Evolutionary conservation across 2,888 invertebrate genomes (phyloP).

Genomic region (Zaprionus bogoriensis): DNA sequence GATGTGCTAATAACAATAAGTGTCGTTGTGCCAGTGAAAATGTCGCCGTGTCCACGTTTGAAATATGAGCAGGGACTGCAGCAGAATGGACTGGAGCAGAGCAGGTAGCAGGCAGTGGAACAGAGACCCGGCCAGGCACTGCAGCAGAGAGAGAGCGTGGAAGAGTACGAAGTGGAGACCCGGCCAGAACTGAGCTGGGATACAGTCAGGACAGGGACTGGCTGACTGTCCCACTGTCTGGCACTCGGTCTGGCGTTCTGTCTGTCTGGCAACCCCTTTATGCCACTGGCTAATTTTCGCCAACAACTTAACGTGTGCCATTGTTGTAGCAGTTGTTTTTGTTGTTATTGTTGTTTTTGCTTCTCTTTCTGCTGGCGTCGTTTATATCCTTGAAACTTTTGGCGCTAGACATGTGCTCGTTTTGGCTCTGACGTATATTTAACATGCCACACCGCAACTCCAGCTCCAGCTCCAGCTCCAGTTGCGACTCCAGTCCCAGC

Average conservation of each 20-base stretch:
- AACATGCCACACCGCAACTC: conserved; percentile 78
- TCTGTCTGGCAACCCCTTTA: conserved; percentile 41
- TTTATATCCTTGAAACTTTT: conserved; percentile 74
- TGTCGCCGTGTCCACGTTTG: conserved; percentile 49
- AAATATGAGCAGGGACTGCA: conserved; percentile 53
- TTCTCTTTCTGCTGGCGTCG: conserved; percentile 51
- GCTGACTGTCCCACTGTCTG: conserved; percentile 14
- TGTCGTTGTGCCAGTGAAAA: conserved; percentile 48
- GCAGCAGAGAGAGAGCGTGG: too few relatives aligned
- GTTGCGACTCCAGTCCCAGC: background rate
- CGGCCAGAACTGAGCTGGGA: conserved; percentile 16
- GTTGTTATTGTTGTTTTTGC: conserved; percentile 11
- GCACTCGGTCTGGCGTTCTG: too few relatives aligned
- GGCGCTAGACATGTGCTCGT: conserved; percentile 70
- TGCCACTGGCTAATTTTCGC: conserved; percentile 57
- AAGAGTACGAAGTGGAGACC: too few relatives aligned
- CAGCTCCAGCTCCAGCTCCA: conserved; percentile 22
- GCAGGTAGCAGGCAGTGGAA: too few relatives aligned
- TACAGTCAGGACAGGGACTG: conserved; percentile 34
- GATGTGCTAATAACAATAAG: conserved; percentile 75
- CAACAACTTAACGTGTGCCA: conserved; percentile 64
- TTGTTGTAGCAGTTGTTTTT: conserved; percentile 14
- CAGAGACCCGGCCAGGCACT: too few relatives aligned
- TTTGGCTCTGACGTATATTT: conserved; percentile 72
- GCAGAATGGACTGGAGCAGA: too few relatives aligned